Conservation (phyloP, 2,797 vertebrate species). For the Muraenolepis orangiensis region DNA sequence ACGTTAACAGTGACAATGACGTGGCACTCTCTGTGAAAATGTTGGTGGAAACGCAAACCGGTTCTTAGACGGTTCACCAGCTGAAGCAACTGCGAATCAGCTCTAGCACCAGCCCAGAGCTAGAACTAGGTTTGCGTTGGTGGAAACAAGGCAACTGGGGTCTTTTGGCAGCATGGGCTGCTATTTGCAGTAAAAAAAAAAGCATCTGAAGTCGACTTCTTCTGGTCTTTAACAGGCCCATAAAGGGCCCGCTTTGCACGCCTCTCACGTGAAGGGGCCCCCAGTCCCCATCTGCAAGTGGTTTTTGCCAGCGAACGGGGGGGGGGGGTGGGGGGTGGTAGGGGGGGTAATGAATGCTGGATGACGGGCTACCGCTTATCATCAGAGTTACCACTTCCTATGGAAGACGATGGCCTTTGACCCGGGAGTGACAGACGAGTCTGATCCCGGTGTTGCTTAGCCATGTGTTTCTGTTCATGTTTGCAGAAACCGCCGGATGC, state of each 20-base stretch:
- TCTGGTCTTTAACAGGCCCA: slow-evolving; percentile 69
- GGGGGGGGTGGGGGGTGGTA: too few species aligned
- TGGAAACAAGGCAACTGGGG: too few species aligned
- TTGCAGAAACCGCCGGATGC: slow-evolving; percentile 6
- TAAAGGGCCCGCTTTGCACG: slow-evolving; percentile 68
- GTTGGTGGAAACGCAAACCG: too few species aligned
- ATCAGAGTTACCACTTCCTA: slow-evolving; percentile 42
- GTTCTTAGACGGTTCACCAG: too few species aligned
- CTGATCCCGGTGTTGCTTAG: neutral
- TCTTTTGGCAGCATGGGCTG: slow-evolving; percentile 45
- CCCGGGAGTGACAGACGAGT: slow-evolving; percentile 18
- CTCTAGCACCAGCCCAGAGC: too few species aligned
- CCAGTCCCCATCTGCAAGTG: slow-evolving; percentile 71
- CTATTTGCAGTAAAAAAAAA: slow-evolving; percentile 68
- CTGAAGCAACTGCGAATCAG: too few species aligned
- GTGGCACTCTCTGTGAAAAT: too few species aligned
- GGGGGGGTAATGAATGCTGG: slow-evolving; percentile 66
- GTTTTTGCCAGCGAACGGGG: slow-evolving; percentile 70
- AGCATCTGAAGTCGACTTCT: slow-evolving; percentile 71
- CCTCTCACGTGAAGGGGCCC: slow-evolving; percentile 61
- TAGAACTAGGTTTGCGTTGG: too few species aligned
- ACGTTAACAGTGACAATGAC: too few species aligned
- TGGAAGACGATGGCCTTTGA: slow-evolving; percentile 32
- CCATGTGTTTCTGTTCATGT: slow-evolving; percentile 15
- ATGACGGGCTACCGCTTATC: slow-evolving; percentile 45